Conservation (phyloP, 2,888 invertebrate species). For the Iphiclides podalirius region DNA sequence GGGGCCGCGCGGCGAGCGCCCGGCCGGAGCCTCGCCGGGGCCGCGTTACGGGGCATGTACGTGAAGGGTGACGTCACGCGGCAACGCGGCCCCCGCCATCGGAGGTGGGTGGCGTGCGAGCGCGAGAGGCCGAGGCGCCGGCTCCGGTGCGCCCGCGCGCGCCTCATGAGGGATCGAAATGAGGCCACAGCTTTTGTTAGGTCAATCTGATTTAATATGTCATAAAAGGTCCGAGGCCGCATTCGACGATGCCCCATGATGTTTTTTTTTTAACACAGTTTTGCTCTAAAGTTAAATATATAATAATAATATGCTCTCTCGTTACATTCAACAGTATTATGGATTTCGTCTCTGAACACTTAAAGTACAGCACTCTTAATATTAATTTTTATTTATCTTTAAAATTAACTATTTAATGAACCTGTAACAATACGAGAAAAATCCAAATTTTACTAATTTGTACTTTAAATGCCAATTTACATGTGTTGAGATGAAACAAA, state of each 20-base stretch:
- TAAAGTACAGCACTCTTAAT: constrained; percentile 78
- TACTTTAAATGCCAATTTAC: constrained; percentile 80
- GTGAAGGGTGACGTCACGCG: not conserved
- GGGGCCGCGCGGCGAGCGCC: not conserved
- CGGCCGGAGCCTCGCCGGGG: constrained; percentile 13
- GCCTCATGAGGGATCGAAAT: constrained; percentile 49
- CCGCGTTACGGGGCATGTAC: not conserved
- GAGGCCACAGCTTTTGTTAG: constrained; percentile 24
- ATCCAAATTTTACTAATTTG: constrained; percentile 80
- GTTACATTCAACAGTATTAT: constrained; percentile 68
- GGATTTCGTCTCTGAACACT: constrained; percentile 76
- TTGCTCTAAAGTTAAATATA: constrained; percentile 30
- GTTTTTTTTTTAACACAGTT: constrained; percentile 41
- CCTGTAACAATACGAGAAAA: constrained; percentile 78
- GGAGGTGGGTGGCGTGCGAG: not conserved
- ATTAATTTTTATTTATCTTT: constrained; percentile 49
- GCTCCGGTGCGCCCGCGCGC: constrained; percentile 40
- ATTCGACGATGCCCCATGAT: constrained; percentile 46
- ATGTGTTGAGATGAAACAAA: constrained; percentile 72
- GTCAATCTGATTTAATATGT: constrained; percentile 22
- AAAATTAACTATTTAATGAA: constrained; percentile 76
- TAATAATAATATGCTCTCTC: constrained; percentile 46
- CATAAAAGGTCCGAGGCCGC: constrained; percentile 33
- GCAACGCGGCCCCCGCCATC: too few species aligned
- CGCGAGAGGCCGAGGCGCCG: constrained; percentile 38